Base-by-base conservation (phyloP, 1,140 invertebrate species). In the Thaumatotibia leucotreta region DNA sequence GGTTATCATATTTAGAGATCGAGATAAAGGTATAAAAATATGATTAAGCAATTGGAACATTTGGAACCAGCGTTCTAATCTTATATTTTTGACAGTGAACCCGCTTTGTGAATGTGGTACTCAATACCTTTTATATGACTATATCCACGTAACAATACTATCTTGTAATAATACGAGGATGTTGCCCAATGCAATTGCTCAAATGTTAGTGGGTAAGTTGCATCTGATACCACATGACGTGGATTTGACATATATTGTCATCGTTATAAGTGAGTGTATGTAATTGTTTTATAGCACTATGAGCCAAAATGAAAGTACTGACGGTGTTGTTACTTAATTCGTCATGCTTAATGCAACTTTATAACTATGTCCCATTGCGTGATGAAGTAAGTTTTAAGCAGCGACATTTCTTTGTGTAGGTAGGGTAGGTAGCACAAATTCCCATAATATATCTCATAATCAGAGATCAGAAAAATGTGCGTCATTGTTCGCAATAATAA, bases 101-200 rank as follows among this genome's bases (percentile, higher is more conserved):
- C 29, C 24, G 24, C 50, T 11, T 52, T 27, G 50, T 24, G 24
- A 54, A 27, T 58, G 52, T 58, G 52, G 29, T 14, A 31, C n/a
- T 58, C 52, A 58, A 17, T 58, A 58, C 23, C 52, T 58, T 29
- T 58, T 58, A 58, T 58, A 24, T 58, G 23, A 39, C 10, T 58
- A 27, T 27, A 29, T 58, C 17, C 52, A 58, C 52, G 24, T 58
- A 58, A 58, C 52, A 58, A 58, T 58, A 27, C 24, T 29, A 58
- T 58, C 27, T 58, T 58, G 52, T 58, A 58, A 58, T 58, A 58
- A 58, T 27, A 54, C 6, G 52, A 58, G 52, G 24, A 58, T 29
- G 52, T 58, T 58, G 52, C 52, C 10, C 52, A 58, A 58, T 29
- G 11, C 23, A 24, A 58, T 58, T 27, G 23, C 52, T 27, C 24